These are phyloP conservation scores for mouse (Mus musculus) DNA, from an alignment of 2,113 vertebrate species.

Conservation along the genomic window DNA sequence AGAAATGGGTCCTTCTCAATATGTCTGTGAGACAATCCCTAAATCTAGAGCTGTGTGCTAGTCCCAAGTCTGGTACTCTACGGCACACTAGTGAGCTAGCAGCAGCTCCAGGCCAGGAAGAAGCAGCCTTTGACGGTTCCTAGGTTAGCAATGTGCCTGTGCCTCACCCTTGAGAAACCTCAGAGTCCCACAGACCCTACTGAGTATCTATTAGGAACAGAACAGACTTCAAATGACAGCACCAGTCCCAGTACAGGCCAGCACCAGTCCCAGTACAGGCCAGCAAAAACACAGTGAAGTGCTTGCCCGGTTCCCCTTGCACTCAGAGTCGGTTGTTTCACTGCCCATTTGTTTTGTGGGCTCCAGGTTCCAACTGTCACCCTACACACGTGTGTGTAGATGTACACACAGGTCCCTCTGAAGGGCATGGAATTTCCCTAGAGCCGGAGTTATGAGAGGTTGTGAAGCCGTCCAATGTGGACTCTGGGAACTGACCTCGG, in stretches of 20 bases:
- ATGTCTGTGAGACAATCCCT: neutral
- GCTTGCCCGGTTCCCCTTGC: neutral
- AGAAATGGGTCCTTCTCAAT: neutral
- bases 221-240: neutral
- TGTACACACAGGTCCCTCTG: neutral
- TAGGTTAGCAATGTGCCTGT: neutral
- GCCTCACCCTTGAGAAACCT: constrained; percentile 7
- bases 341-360: neutral
- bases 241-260: constrained; percentile 13
- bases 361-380: neutral
- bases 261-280: neutral
- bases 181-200: neutral
- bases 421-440: too few species aligned
- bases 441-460: neutral
- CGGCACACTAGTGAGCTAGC: neutral
- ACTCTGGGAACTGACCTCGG: neutral
- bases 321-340: neutral
- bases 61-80: neutral
- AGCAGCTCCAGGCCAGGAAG: neutral
- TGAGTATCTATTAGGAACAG: neutral
- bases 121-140: neutral
- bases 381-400: too few species aligned
- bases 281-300: neutral
- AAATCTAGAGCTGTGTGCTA: neutral
- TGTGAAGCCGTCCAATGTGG: neutral